Evolutionary conservation across 1,140 invertebrate genomes (phyloP), one percentile per base, ranked within the genome.

Genomic region (Andrena cerasifolii): DNA sequence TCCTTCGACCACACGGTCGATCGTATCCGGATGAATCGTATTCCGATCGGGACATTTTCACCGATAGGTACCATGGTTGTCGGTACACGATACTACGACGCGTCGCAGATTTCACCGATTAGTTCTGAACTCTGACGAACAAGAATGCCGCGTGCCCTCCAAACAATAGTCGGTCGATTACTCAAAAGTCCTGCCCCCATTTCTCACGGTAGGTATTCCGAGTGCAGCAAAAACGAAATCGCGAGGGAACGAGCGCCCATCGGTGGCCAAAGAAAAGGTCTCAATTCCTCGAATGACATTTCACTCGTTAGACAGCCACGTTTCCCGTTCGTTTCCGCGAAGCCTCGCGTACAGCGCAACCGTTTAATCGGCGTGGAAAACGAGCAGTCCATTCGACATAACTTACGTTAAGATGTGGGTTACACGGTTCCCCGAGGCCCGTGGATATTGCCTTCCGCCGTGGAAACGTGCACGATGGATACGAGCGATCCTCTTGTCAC

Each of bases 381-480:
- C 58, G 21, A 40, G 33, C 56, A 40, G 53, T 45, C 40, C 59
- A 28, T 66, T 51, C 36, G 36, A 31, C 47, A 14, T 58, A 47
- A 82, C 81, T 81, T 68, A 68, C 51, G 58, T 54, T 80, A 59
- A 58, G 68, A 82, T 82, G 33, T 81, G 59, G 79, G 80, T 82
- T 63, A 76, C 49, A 26, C 36, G 79, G n/a, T 56, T 10, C 14
- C 65, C 62, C n/a, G 40, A 12, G 40, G 63, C 26, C 45, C 26
- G 24, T 8, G 49, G 3, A 4, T 16, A 47, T 49, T 62, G 62
- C 43, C 53, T 53, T 67, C 28, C 43, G 56, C 68, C 54, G 45
- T 62, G 76, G 40, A 75, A 61, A 67, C 67, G 21, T 40, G 18
- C 54, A 26, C 54, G 40, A 33, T 21, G 45, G 61, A 28, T 72